Base-by-base conservation (phyloP, 2,797 vertebrate genomes). In the Rachycentron canadum region DNA sequence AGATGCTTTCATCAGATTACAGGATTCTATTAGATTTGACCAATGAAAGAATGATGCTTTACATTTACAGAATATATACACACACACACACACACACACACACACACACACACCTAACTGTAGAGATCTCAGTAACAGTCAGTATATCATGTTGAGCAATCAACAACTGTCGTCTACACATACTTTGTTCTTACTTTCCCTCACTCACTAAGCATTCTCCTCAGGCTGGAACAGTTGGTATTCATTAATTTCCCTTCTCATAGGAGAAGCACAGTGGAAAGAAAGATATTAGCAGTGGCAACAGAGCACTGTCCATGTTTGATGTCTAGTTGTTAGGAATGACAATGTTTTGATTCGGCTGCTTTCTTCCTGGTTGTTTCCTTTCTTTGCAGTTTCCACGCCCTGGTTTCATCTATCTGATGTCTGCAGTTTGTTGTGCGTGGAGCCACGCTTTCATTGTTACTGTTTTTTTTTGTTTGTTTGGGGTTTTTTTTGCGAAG, bases 351-450 rank as follows among this genome's bases (percentile, higher is more conserved):
- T 9, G n/a, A 58, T 61, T 67, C 17, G 0, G 70, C 60, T 84
- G 59, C 62, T 56, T 78, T 45, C 47, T 78, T 72, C 28, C 21
- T 12, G 47, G 41, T 47, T 56, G 59, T 73, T 76, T 78, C 65
- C 25, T 63, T 62, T 61, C 58, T 58, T 25, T 57, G 68, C 60
- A 32, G 50, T 49, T 45, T 75, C 55, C 49, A n/a, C 25, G 0
- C 23, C 69, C 76, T 13, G 53, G 36, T 64, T 82, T 78, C 64
- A 60, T 72, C 52, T 43, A 73, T 86, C 25, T 86, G 76, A 80
- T 78, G 43, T 65, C 68, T 78, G 63, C 49, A 63, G 40, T 47
- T 79, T 85, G 72, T 65, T 74, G 26, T 58, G 62, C 64, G 56
- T 43, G 52, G 25, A 50, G 55, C 25, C 57, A 38, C 14, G 38